Percentiles rank a stretch among this genome's conserved stretches.
Evolutionary conservation across 2,113 vertebrate genomes (phyloP).

Genomic region (Saimiri boliviensis): DNA sequence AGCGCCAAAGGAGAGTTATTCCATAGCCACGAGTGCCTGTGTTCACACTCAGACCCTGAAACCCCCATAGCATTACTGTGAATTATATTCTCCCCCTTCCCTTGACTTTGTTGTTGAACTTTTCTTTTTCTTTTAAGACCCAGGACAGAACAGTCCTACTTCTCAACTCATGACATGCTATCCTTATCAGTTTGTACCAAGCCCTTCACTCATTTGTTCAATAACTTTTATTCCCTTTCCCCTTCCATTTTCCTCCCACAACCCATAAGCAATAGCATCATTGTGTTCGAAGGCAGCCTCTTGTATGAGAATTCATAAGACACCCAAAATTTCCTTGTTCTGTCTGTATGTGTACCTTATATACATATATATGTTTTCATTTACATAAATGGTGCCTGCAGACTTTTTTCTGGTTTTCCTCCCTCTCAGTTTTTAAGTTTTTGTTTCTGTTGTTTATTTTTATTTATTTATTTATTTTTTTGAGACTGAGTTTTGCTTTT

Average conservation of each 20-base stretch:
- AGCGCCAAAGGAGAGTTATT: neutral
- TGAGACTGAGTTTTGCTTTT: too few relatives aligned
- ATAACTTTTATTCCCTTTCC: neutral
- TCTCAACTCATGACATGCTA: neutral
- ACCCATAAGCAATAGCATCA: neutral
- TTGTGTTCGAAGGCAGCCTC: neutral
- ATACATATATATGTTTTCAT: neutral
- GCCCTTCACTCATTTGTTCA: neutral
- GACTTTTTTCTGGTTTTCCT: neutral
- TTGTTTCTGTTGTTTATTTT: too few relatives aligned
- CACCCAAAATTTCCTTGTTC: neutral
- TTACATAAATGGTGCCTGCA: neutral
- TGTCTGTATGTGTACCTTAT: neutral
- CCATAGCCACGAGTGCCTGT: fast-evolving
- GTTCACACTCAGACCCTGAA: neutral
- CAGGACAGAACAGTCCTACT: neutral
- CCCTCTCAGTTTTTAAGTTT: neutral
- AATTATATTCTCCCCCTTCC: neutral
- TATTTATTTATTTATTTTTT: too few relatives aligned
- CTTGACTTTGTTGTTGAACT: neutral
- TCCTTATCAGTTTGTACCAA: neutral
- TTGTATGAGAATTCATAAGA: neutral
- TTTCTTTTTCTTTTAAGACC: neutral
- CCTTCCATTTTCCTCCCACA: too few relatives aligned
- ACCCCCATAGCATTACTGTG: neutral